Evolutionary conservation across 2,888 invertebrate species (phyloP), one percentile per base, ranked within the genome.

Genomic region (Andrena marginata): DNA sequence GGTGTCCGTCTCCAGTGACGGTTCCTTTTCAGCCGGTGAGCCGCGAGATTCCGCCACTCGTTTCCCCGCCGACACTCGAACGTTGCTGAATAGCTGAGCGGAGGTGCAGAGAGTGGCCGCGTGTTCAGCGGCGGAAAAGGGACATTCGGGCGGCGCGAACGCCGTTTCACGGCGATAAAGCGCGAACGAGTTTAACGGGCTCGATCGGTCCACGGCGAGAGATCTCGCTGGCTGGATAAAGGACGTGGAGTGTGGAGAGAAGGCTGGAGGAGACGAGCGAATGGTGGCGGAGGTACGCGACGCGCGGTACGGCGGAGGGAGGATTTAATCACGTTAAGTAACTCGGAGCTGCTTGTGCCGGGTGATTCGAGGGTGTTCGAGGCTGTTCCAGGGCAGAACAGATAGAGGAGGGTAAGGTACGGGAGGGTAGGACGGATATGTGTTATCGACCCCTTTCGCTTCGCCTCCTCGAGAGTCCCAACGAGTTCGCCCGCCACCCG

Each of bases 261-360:
- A 82, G 82, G 64, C 64, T 51, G 71, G 49, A 26, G 71, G 69
- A 75, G 78, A 67, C 77, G 63, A 76, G 67, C 77, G 63, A 63
- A 75, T 75, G 75, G 84, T 56, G 65, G 76, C 64, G 75, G 51
- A 33, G 64, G 59, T 48, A 35, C 56, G 63, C 16, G 42, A 16
- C 13, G 42, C 42, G 42, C 13, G 42, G 42, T 5, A 42, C 16
- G 74, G 54, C 49, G 78, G 74, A 85, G 85, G 83, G 86, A 83
- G 88, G 85, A 88, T 90, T 90, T 90, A 90, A 90, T 90, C 90
- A 89, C 90, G 90, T 90, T 90, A 90, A 90, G 90, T 90, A 90
- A 90, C 90, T 90, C 78, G 80, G 84, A 87, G 83, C 87, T 83
- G 88, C 82, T 84, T 71, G 80, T 72, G 74, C 72, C 59, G 65